Percentiles rank a stretch among this genome's conserved stretches.
Evolutionary conservation across 1,140 invertebrate species (phyloP).

Genomic region (Grapholita molesta): DNA sequence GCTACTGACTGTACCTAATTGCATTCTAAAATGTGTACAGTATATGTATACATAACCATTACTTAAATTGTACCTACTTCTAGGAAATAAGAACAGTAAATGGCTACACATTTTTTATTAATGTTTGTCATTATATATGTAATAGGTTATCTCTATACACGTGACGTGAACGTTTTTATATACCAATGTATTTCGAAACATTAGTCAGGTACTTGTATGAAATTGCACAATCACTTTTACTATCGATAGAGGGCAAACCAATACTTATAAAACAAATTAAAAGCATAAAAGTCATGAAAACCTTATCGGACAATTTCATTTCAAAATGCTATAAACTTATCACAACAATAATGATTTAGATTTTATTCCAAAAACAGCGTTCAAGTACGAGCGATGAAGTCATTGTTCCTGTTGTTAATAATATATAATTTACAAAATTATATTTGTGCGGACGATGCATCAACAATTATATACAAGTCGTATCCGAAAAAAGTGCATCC

Average conservation of each 20-base stretch:
- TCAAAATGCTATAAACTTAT: conserved; percentile 4
- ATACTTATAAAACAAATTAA: conserved; percentile 13
- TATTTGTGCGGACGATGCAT: background rate
- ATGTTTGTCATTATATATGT: no score
- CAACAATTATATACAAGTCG: conserved; percentile 20
- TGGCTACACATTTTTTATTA: background rate
- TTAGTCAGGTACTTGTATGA: conserved; percentile 33
- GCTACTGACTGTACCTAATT: no score
- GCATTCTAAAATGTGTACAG: no score
- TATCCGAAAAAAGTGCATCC: conserved; percentile 39
- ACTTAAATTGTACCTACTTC: no score
- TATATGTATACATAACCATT: no score
- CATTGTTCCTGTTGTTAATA: conserved; percentile 24
- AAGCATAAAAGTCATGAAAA: background rate
- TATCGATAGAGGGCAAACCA: background rate
- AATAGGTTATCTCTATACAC: background rate
- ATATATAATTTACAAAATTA: conserved; percentile 13
- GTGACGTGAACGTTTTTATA: background rate
- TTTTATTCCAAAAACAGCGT: background rate
- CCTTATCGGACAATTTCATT: conserved; percentile 1
- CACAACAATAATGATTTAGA: background rate
- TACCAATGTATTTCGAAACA: conserved; percentile 38
- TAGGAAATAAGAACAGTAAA: background rate
- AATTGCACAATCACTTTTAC: conserved; percentile 42
- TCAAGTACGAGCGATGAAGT: background rate